phyloP scores from a whole-genome alignment of 1,140 invertebrate genomes.

The Thaumetopoea pityocampa region DNA sequence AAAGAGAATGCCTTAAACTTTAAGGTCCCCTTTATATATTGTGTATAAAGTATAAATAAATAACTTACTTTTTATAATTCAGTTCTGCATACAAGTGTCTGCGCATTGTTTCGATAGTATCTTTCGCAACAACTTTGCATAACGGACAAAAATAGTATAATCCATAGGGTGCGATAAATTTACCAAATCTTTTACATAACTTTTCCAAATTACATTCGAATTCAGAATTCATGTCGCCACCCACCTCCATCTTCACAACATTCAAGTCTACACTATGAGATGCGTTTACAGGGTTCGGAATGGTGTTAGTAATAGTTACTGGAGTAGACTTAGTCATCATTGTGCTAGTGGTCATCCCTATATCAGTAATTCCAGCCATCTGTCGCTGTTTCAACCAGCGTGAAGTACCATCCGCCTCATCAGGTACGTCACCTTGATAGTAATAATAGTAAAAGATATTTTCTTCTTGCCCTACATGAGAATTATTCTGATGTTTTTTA shows the following conservation, averaged over 20 bases:
- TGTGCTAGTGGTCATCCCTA: slow-evolving; percentile 43
- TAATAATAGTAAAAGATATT: slow-evolving; percentile 61
- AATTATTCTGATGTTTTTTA: slow-evolving; percentile 72
- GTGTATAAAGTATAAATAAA: too few species aligned
- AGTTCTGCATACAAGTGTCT: slow-evolving; percentile 65
- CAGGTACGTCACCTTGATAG: slow-evolving; percentile 56
- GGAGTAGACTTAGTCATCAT: slow-evolving; percentile 19
- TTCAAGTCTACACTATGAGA: slow-evolving; percentile 30
- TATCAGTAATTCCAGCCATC: slow-evolving; percentile 16
- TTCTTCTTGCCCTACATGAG: slow-evolving; percentile 35
- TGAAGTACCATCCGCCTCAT: too few species aligned
- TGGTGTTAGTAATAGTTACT: background rate
- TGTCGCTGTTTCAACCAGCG: slow-evolving; percentile 53
- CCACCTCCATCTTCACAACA: slow-evolving; percentile 48
- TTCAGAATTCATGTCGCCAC: slow-evolving; percentile 2
- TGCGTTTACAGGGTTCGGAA: background rate
- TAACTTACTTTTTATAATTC: slow-evolving; percentile 61
- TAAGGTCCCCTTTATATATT: too few species aligned
- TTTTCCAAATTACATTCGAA: slow-evolving; percentile 25
- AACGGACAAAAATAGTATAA: slow-evolving; percentile 53
- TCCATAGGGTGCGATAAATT: slow-evolving; percentile 56
- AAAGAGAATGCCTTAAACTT: too few species aligned
- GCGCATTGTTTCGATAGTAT: slow-evolving; percentile 45
- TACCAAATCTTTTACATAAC: slow-evolving; percentile 41
- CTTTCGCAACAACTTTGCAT: slow-evolving; percentile 44